Percentiles rank a stretch among this genome's conserved stretches.
Evolutionary conservation across 2,113 vertebrate species (phyloP).

Genomic region (Capreolus pygargus): DNA sequence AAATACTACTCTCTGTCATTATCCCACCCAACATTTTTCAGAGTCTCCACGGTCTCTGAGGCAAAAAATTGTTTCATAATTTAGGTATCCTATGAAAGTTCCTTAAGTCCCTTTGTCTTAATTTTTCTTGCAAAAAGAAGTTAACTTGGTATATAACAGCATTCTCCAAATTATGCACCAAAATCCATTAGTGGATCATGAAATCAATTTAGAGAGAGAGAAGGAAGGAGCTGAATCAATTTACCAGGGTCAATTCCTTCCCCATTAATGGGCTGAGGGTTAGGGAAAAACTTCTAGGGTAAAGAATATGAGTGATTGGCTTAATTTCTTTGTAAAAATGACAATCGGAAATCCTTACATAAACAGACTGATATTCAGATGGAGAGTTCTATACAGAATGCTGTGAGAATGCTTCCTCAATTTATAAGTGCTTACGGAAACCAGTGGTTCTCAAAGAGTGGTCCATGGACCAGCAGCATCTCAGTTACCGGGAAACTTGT

Average conservation of each 20-base stretch:
- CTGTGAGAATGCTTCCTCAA: background rate
- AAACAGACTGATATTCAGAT: background rate
- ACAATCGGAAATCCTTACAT: background rate
- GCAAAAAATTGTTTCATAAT: background rate
- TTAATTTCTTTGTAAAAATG: constrained; percentile 7
- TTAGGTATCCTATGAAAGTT: background rate
- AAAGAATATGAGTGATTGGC: background rate
- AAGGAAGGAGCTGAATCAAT: background rate
- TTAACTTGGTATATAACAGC: background rate
- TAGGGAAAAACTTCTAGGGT: background rate
- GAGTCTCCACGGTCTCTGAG: background rate
- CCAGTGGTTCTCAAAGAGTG: background rate
- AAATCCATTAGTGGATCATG: background rate
- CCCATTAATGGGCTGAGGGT: background rate
- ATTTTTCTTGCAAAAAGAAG: constrained; percentile 5
- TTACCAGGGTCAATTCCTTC: background rate
- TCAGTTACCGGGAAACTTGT: background rate
- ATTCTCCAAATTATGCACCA: background rate
- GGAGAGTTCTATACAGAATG: background rate
- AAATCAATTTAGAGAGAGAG: background rate
- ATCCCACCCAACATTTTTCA: background rate
- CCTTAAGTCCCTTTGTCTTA: background rate
- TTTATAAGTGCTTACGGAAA: background rate
- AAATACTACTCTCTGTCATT: background rate
- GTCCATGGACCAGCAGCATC: background rate